Evolutionary conservation across 2,888 invertebrate species (phyloP).

Genomic region (Tipula lateralis): DNA sequence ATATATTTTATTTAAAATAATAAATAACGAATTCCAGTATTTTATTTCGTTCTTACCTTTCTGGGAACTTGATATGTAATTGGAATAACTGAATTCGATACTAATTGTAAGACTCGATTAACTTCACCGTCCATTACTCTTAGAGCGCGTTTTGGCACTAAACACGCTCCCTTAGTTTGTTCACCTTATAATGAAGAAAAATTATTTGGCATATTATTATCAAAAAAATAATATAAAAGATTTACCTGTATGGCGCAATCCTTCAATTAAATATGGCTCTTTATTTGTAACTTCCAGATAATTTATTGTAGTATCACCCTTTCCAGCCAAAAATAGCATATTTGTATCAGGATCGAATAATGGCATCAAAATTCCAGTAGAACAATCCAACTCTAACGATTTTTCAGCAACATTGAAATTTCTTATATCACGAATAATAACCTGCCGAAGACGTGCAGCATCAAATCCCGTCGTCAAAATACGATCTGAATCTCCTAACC

Average conservation of each 20-base stretch:
- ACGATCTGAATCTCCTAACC: constrained; percentile 79
- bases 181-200: constrained; percentile 57
- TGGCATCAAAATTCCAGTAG: constrained; percentile 87
- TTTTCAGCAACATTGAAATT: constrained; percentile 73
- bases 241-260: constrained; percentile 69
- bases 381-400: constrained; percentile 75
- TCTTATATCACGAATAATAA: constrained; percentile 81
- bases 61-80: constrained; percentile 92
- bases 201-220: not conserved
- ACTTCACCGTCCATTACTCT: constrained; percentile 98
- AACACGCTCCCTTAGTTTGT: constrained; percentile 89
- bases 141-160: constrained; percentile 86
- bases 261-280: constrained; percentile 85
- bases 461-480: constrained; percentile 90
- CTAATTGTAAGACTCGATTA: constrained; percentile 81
- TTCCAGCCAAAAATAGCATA: constrained; percentile 92
- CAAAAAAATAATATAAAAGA: not conserved
- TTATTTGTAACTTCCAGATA: constrained; percentile 87
- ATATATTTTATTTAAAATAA: not conserved
- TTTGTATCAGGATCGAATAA: constrained; percentile 89
- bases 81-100: constrained; percentile 81
- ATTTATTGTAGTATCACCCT: constrained; percentile 87
- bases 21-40: not conserved
- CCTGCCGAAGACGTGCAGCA: constrained; percentile 77
- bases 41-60: constrained; percentile 56